These are phyloP conservation scores for Harpalus rufipes DNA, from an alignment of 2,888 invertebrate genomes.

Conservation along the genomic window DNA sequence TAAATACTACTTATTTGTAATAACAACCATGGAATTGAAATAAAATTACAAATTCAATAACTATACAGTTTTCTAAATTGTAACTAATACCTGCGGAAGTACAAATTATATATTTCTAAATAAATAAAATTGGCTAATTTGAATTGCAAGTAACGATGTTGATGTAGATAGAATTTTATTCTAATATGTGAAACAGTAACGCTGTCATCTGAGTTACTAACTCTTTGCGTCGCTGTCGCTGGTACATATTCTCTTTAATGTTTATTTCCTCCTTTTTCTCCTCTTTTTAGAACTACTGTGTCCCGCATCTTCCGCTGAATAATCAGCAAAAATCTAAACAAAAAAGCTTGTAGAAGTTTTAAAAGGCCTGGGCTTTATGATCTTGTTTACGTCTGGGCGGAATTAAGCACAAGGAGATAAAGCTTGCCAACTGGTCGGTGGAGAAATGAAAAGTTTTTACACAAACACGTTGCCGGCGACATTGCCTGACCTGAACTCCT, in stretches of 20 bases:
- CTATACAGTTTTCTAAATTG: too few species aligned
- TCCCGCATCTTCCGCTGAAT: conserved; percentile 24
- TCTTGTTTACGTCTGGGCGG: conserved; percentile 56
- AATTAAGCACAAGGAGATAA: conserved; percentile 55
- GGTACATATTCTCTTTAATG: background rate
- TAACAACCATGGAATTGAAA: too few species aligned
- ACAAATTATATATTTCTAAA: too few species aligned
- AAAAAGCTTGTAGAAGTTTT: conserved; percentile 53
- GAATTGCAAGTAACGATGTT: too few species aligned
- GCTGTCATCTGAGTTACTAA: background rate
- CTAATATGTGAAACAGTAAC: background rate
- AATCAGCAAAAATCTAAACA: conserved; percentile 57
- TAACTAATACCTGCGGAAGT: too few species aligned
- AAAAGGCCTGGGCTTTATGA: conserved; percentile 51
- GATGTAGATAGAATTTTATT: too few species aligned
- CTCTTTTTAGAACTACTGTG: background rate
- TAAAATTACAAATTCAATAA: too few species aligned
- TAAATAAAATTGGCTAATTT: too few species aligned
- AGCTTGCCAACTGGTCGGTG: conserved; percentile 10
- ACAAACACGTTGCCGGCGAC: conserved; percentile 33
- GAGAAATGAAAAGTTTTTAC: conserved; percentile 61
- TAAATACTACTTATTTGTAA: too few species aligned
- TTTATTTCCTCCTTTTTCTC: background rate
- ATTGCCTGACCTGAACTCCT: background rate
- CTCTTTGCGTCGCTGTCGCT: too few species aligned